A percentile compares a stretch with the other conserved stretches of the same genome.
Conservation (phyloP, 2,888 invertebrate species). For the Trachelus tabidus region DNA sequence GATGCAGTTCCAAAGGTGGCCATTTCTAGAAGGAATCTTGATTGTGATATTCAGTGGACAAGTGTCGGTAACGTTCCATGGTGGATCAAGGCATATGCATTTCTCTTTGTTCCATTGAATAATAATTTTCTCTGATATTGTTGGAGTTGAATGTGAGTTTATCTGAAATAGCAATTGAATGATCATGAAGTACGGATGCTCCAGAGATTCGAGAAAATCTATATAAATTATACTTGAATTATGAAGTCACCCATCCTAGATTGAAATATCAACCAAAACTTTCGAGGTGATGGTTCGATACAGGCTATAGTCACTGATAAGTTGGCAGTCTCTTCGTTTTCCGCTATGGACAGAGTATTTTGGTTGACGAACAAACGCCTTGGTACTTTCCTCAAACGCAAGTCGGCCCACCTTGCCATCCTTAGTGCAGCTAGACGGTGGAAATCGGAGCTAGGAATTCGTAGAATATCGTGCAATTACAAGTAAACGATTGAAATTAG, state of each 20-base stretch:
- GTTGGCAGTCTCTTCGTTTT: slow-evolving; percentile 22
- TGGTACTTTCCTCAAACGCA: slow-evolving; percentile 46
- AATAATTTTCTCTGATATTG: not conserved
- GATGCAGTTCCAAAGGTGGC: slow-evolving; percentile 47
- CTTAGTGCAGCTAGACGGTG: slow-evolving; percentile 35
- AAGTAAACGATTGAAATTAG: not conserved
- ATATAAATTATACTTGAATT: slow-evolving; percentile 33
- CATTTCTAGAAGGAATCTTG: slow-evolving; percentile 40
- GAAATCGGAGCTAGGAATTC: not conserved
- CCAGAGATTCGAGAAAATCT: not conserved
- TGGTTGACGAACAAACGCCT: slow-evolving; percentile 50
- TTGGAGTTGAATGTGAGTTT: not conserved
- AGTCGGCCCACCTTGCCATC: slow-evolving; percentile 44
- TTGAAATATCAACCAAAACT: slow-evolving; percentile 53
- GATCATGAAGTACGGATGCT: not conserved
- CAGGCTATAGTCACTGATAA: slow-evolving; percentile 47
- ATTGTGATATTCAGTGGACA: slow-evolving; percentile 40
- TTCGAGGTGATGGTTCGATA: slow-evolving; percentile 33
- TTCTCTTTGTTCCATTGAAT: slow-evolving; percentile 21
- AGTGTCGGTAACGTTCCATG: slow-evolving; percentile 14
- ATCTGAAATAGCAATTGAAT: not conserved
- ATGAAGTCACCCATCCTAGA: slow-evolving; percentile 55
- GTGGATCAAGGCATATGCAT: slow-evolving; percentile 34
- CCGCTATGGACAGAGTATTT: slow-evolving; percentile 29
- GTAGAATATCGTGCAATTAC: not conserved